Conservation (phyloP, 1,140 invertebrate genomes). For the Danaus melanippus region DNA sequence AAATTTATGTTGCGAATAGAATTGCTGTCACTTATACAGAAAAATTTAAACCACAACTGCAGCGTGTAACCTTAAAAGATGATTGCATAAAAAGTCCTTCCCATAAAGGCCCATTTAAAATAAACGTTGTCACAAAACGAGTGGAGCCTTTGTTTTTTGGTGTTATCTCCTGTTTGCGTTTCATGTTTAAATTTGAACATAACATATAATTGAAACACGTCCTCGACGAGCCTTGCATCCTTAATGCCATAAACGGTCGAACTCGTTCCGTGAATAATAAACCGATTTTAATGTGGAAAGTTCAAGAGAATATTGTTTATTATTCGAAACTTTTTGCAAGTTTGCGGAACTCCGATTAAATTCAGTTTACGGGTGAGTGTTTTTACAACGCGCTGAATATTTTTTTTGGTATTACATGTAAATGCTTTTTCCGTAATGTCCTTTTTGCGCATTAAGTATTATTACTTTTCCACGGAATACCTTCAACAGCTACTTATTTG, state of each 20-base stretch:
- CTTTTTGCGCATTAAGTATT: no score
- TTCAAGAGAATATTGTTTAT: constrained; percentile 40
- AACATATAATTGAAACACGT: constrained; percentile 37
- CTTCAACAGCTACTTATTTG: no score
- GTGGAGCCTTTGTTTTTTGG: constrained; percentile 10
- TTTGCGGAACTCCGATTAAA: constrained; percentile 28
- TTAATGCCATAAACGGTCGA: constrained; percentile 36
- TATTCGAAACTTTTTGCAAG: constrained; percentile 25
- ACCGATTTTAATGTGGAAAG: constrained; percentile 35
- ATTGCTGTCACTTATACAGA: no score
- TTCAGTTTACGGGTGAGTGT: constrained; percentile 13
- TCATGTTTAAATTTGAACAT: constrained; percentile 27
- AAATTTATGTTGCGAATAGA: no score
- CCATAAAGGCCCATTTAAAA: background rate
- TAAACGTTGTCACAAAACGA: constrained; percentile 8
- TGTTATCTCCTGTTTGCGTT: constrained; percentile 21
- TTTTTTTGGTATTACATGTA: constrained; percentile 8
- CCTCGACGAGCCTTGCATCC: constrained; percentile 28
- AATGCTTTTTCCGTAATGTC: constrained; percentile 2
- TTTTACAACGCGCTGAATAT: constrained; percentile 8
- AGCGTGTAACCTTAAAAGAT: no score
- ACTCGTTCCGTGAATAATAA: constrained; percentile 37
- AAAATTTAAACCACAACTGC: no score
- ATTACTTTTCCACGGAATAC: no score
- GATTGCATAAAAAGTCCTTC: no score